Percentiles rank a stretch among this genome's conserved stretches.
Conservation (phyloP, 2,888 invertebrate genomes). For the Tolmerus cingulatus region DNA sequence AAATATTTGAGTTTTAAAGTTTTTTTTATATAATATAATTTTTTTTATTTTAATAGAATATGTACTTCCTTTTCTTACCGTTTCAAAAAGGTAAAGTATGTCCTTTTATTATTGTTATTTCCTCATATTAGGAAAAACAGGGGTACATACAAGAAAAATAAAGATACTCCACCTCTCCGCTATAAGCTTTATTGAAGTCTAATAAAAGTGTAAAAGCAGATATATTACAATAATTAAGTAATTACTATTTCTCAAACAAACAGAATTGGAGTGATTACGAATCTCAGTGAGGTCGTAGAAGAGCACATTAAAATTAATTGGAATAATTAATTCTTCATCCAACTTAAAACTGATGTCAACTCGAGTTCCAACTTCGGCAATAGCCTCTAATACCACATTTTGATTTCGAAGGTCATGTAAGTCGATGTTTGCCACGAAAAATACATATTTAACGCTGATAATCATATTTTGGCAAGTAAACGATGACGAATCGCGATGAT, state of each 20-base stretch:
- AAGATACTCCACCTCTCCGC: too few species aligned
- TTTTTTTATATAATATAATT: too few species aligned
- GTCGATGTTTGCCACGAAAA: constrained; percentile 52
- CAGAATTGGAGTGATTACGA: background rate
- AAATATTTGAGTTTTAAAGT: too few species aligned
- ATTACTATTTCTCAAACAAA: background rate
- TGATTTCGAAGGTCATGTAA: constrained; percentile 53
- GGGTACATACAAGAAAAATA: too few species aligned
- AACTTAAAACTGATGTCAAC: constrained; percentile 59
- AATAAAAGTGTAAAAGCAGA: background rate
- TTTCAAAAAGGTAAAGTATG: too few species aligned
- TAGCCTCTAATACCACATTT: constrained; percentile 54
- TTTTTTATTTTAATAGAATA: too few species aligned
- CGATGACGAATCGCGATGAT: constrained; percentile 46
- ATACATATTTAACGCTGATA: constrained; percentile 57
- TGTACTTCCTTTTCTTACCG: too few species aligned
- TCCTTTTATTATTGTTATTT: too few species aligned
- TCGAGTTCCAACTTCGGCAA: constrained; percentile 55
- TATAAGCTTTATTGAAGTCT: background rate
- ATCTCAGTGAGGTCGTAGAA: constrained; percentile 54
- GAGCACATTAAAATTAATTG: constrained; percentile 56
- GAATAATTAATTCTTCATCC: constrained; percentile 52
- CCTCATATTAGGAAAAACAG: too few species aligned
- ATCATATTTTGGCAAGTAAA: constrained; percentile 60
- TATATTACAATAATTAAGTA: background rate